Percentiles rank a stretch among this genome's conserved stretches.
Evolutionary conservation across 2,113 vertebrate genomes (phyloP).

Genomic region (Hippotragus niger): DNA sequence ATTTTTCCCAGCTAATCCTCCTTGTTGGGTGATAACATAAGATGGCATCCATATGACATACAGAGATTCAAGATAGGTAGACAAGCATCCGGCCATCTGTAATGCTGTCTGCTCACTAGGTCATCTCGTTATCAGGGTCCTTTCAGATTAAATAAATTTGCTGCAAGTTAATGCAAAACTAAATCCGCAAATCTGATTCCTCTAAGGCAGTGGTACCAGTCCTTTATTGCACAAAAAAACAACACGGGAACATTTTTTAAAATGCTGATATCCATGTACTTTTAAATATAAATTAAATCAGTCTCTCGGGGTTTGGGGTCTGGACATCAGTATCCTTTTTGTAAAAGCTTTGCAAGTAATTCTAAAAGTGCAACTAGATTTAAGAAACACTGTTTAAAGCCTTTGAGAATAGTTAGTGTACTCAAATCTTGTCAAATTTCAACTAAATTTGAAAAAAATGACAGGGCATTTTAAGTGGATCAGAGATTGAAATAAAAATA

Average conservation of each 20-base stretch:
- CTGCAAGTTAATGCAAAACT: background rate
- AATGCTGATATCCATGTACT: background rate
- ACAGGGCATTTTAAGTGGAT: background rate
- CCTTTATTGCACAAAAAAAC: background rate
- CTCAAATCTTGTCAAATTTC: background rate
- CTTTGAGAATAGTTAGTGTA: background rate
- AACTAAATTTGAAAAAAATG: background rate
- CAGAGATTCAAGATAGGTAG: conserved; percentile 28
- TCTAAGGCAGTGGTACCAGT: background rate
- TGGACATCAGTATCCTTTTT: background rate
- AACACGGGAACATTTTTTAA: background rate
- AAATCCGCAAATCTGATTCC: background rate
- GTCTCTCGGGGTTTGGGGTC: background rate
- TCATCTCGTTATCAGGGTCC: background rate
- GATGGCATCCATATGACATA: background rate
- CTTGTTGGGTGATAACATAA: conserved; percentile 30
- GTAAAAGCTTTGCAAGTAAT: background rate
- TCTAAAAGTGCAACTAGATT: background rate
- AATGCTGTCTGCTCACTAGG: background rate
- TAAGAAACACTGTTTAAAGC: background rate
- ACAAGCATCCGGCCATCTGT: background rate
- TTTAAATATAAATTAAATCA: background rate
- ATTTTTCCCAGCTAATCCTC: conserved; percentile 53
- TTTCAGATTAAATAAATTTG: conserved; percentile 38
- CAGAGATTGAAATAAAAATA: background rate